Percentiles rank a stretch among this genome's conserved stretches.
Conservation (phyloP, 2,113 vertebrate species). For the Phocoena phocoena region DNA sequence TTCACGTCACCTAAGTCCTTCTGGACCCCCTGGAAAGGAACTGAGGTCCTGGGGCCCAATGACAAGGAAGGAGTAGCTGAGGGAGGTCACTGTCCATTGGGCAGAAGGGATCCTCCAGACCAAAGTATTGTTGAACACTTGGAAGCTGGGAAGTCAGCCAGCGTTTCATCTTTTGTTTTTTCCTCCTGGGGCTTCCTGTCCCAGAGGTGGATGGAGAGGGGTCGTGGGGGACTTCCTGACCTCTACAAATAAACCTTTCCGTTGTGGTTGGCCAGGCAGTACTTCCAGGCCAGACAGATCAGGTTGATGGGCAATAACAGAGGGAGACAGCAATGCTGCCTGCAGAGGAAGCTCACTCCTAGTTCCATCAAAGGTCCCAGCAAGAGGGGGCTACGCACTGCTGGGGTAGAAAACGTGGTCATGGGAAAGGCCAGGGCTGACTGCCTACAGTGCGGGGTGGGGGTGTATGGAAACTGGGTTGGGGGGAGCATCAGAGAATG, state of each 20-base stretch:
- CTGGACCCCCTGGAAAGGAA: conserved; percentile 57
- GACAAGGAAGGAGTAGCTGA: conserved; percentile 27
- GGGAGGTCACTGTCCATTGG: conserved; percentile 40
- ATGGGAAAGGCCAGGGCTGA: neutral
- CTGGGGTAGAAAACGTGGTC: neutral
- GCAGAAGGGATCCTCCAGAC: neutral
- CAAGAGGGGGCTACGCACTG: neutral
- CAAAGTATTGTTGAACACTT: neutral
- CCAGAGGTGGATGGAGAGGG: conserved; percentile 48
- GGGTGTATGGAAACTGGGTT: neutral
- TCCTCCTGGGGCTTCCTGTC: conserved; percentile 74
- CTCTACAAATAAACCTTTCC: conserved; percentile 57
- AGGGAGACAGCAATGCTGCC: neutral
- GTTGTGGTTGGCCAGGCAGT: conserved; percentile 31
- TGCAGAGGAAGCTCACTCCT: neutral
- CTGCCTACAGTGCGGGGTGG: neutral
- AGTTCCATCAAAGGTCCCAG: neutral
- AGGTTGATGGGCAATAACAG: neutral
- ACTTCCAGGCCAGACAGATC: neutral
- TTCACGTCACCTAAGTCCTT: conserved; percentile 28
- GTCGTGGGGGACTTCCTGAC: conserved; percentile 65
- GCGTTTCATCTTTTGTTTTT: conserved; percentile 74
- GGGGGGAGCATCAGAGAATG: neutral
- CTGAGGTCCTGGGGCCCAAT: conserved; percentile 18
- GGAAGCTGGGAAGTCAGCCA: conserved; percentile 68